Conservation (phyloP, 2,888 invertebrate genomes). For the Machimus atricapillus region DNA sequence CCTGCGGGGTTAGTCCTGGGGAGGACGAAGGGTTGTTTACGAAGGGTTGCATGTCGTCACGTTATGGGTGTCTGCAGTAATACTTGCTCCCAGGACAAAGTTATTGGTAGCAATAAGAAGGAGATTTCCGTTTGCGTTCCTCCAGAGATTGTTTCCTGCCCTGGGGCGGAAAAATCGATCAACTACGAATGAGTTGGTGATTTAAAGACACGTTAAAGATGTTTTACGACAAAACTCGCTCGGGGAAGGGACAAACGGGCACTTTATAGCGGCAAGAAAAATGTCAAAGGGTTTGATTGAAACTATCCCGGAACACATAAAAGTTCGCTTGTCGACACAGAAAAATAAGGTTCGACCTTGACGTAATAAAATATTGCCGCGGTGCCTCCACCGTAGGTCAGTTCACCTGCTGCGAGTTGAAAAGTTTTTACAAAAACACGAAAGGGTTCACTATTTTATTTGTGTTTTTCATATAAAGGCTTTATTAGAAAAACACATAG, state of each 20-base stretch:
- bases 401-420: background rate
- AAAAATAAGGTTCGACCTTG: conserved; percentile 28
- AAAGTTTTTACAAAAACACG: background rate
- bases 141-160: conserved; percentile 44
- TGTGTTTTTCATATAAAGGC: background rate
- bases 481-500: background rate
- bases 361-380: background rate
- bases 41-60: conserved; percentile 62
- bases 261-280: background rate
- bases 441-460: background rate
- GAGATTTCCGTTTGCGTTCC: conserved; percentile 43
- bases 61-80: conserved; percentile 54
- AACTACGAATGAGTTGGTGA: conserved; percentile 35
- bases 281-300: conserved; percentile 28
- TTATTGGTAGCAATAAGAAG: conserved; percentile 45
- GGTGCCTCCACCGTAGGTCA: conserved; percentile 7
- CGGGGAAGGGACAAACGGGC: background rate
- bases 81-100: conserved; percentile 44
- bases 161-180: conserved; percentile 44
- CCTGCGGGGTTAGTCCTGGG: background rate
- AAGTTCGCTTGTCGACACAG: background rate
- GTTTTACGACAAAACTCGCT: background rate
- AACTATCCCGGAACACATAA: conserved; percentile 4
- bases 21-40: conserved; percentile 11
- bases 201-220: conserved; percentile 41